phyloP scores from a whole-genome alignment of 2,797 vertebrate species.

The Acrossocheilus wenchowensis region DNA sequence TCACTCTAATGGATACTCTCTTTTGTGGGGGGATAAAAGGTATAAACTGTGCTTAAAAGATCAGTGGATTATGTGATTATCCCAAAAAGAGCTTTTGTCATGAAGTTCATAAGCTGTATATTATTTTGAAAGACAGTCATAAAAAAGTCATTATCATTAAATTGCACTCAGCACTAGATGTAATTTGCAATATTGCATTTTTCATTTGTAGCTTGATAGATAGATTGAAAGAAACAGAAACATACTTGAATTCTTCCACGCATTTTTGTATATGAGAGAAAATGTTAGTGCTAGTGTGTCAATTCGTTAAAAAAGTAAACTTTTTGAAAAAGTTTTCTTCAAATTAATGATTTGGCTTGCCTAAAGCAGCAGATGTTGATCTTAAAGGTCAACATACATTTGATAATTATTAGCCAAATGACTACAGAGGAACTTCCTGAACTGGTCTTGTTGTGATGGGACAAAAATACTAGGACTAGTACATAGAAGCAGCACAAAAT shows the following conservation, averaged over 20 bases:
- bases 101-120: slow-evolving; percentile 39
- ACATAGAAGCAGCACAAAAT: not conserved
- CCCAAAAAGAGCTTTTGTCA: slow-evolving; percentile 31
- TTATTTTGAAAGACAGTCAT: slow-evolving; percentile 38
- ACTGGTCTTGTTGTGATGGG: not conserved
- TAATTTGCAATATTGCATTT: slow-evolving; percentile 34
- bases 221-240: not conserved
- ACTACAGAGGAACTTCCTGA: not conserved
- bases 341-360: not conserved
- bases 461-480: not conserved
- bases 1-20: slow-evolving; percentile 33
- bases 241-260: not conserved
- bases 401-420: not conserved
- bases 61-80: slow-evolving; percentile 44
- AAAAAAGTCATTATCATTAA: slow-evolving; percentile 34
- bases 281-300: not conserved
- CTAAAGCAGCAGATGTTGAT: not conserved
- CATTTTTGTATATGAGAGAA: not conserved
- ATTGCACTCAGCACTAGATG: slow-evolving; percentile 27
- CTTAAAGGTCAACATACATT: not conserved
- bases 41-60: slow-evolving; percentile 44
- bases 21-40: slow-evolving; percentile 25
- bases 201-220: not conserved
- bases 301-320: not conserved
- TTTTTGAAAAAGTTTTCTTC: not conserved